Base-by-base conservation (phyloP, 1,140 invertebrate species). In the Anoplolepis gracilipes region DNA sequence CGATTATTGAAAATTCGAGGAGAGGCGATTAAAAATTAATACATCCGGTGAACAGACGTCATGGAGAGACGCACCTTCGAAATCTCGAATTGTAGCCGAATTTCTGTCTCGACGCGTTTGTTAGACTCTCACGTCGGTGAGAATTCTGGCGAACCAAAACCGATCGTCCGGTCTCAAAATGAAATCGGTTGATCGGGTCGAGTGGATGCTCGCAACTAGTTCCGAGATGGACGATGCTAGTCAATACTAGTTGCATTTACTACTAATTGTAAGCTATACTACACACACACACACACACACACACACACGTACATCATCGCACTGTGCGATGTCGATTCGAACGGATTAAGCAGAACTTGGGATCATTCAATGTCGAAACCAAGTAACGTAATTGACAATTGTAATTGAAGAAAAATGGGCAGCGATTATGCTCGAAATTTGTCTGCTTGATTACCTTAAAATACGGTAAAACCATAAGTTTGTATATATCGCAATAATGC, bases 161-260 rank as follows among this genome's bases (percentile, higher is more conserved):
- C 42, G n/a, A 30, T 16, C 36, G 42, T 19, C 30, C 36, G 7
- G 2, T 28, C 36, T 19, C 16, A n/a, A 30, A 81, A 25, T 36
- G 33, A 57, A 61, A 59, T 59, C 65, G 53, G 39, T 57, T 67
- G 78, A 82, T 73, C 78, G 61, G 16, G 36, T 73, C 59, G 36
- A 36, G 25, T 36, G 53, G 28, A 82, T 46, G 36, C n/a, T n/a
- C n/a, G n/a, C 67, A 36, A 82, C 36, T 46, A 30, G 25, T 73
- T 59, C 39, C 67, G 53, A 73, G 78, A 82, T 73, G 78, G 67
- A 73, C 78, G 78, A 46, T 46, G 25, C 36, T 61, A 61, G 53
- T 82, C 65, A 65, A 72, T 81, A 70, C 65, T 81, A 81, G 70
- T 72, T 81, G 65, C 78, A 36, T 81, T 36, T 81, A 59, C 65